Base-by-base conservation (phyloP, 2,888 invertebrate species). In the Thera obeliscata region DNA sequence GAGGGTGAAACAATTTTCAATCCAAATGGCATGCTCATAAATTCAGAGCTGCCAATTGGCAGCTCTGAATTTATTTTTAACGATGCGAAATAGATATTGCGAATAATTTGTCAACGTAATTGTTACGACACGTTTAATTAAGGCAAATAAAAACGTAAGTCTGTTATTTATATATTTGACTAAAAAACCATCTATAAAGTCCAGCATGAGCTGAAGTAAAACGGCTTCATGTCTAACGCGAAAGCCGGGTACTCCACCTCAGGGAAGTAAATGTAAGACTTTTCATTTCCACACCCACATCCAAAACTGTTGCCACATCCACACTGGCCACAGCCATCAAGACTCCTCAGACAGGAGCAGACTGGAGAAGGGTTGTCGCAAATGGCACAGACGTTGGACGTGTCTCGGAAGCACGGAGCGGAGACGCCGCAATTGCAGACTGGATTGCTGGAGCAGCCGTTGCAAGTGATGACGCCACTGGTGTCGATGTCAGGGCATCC, bases 161-260 rank as follows among this genome's bases (percentile, higher is more conserved):
- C 2, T 4, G 36, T 55, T 55, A 22, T 22, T 22, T 22, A 22
- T 55, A 5, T 55, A 38, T 56, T 56, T 56, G 41, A 56, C 5
- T 6, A n/a, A 43, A 56, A n/a, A n/a, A n/a, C 8, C n/a, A 41
- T 11, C 52, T 43, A 59, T 41, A 56, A 41, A 56, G 12, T 72
- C 12, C 61, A 76, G 67, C 83, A 85, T 3, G 79, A 76, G 2
- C 74, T 74, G 11, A 73, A 84, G 54, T 69, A 87, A 63, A 78
- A 86, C 0, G 88, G 87, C 2, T 78, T 79, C 41, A 84, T 75
- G 6, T 87, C 87, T 2, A 81, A 50, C 0, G 78, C 72, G 1
- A 81, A 74, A 2, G 76, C 59, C 0, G 90, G 89, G 57, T 90
- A 90, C 9, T 81, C 81, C 0, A 89, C 89, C 67, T 89, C 88